Evolutionary conservation across 23 tunicate genomes (phyloP).

Genomic region (Styela clava): DNA sequence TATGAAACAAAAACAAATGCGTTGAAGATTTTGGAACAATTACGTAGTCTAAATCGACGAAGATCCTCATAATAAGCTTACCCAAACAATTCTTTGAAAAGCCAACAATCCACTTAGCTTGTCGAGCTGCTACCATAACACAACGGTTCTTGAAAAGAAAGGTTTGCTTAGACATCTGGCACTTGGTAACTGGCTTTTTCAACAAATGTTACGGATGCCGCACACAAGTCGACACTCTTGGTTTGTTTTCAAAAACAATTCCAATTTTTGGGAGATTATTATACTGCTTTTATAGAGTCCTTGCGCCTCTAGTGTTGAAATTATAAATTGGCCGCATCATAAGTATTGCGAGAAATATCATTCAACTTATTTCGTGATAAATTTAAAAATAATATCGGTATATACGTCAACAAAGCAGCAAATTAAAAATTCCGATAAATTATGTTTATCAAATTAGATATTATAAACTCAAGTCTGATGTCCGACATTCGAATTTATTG

Average conservation of each 20-base stretch:
- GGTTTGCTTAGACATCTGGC: neutral
- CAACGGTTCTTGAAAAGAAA: neutral
- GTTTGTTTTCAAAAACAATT: neutral
- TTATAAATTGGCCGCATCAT: no score
- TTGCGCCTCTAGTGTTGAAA: no score
- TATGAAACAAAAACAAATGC: neutral
- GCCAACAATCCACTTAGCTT: neutral
- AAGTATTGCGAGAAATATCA: no score
- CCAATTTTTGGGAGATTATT: no score
- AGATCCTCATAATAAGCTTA: neutral
- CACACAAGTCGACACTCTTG: neutral
- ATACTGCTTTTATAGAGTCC: no score
- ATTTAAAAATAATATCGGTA: no score
- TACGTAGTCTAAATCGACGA: neutral
- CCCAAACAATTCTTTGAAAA: neutral
- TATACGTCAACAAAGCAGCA: no score
- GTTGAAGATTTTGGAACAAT: neutral
- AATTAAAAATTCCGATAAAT: no score
- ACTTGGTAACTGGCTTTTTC: neutral
- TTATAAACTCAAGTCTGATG: no score
- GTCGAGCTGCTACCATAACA: neutral
- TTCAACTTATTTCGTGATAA: no score
- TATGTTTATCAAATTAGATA: no score
- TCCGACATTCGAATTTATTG: no score
- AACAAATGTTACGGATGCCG: neutral